Percentiles rank a stretch among this genome's conserved stretches.
Evolutionary conservation across 2,797 vertebrate species (phyloP).

Genomic region (Sebastes taczanowskii): DNA sequence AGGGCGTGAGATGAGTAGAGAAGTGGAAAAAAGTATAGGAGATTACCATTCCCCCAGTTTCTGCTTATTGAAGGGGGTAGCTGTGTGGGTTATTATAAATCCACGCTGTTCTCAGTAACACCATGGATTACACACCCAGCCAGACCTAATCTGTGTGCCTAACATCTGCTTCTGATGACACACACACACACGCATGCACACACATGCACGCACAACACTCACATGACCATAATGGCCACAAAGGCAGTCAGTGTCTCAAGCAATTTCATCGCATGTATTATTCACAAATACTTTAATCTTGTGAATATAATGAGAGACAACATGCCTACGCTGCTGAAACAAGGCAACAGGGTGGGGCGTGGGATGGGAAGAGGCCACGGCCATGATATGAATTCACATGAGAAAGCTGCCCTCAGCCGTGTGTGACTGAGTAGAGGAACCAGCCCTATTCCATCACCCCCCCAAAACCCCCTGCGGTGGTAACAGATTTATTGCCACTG

Average conservation of each 20-base stretch:
- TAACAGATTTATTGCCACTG: conserved; percentile 39
- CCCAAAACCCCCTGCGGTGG: conserved; percentile 3
- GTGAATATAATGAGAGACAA: conserved; percentile 25
- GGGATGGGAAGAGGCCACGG: conserved; percentile 4
- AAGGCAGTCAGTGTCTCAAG: conserved; percentile 26
- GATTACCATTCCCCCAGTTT: conserved; percentile 69
- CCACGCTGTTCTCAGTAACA: conserved; percentile 76
- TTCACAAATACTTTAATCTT: conserved; percentile 43
- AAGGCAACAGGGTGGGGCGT: neutral
- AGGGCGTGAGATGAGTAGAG: conserved; percentile 38
- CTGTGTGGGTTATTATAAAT: conserved; percentile 77
- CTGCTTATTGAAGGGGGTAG: conserved; percentile 65
- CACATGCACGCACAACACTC: neutral
- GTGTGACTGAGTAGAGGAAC: conserved; percentile 25
- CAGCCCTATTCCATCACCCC: neutral
- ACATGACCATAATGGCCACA: conserved; percentile 1
- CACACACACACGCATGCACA: neutral
- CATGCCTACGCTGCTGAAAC: conserved; percentile 6
- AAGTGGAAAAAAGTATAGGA: conserved; percentile 52
- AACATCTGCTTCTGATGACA: conserved; percentile 76
- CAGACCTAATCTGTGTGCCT: conserved; percentile 71
- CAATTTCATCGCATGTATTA: conserved; percentile 41
- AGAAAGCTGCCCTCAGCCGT: conserved; percentile 18
- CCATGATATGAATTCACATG: conserved; percentile 42
- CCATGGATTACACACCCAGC: conserved; percentile 75